Base-by-base conservation (phyloP, 2,113 vertebrate genomes). In the Isichthys henryi region DNA sequence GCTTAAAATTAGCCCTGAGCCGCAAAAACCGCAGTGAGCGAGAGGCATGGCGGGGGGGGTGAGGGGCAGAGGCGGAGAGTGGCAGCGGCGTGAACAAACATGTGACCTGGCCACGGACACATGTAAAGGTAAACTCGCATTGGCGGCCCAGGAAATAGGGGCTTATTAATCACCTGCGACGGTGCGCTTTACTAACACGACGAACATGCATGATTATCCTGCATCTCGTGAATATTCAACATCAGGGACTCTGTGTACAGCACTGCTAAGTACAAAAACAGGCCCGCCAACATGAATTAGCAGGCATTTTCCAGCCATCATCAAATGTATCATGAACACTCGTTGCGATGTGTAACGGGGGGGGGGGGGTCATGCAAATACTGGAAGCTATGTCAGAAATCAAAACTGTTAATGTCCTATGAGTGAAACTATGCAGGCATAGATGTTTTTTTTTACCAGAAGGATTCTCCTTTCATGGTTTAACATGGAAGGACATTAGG, bases 1-100 rank as follows among this genome's bases (percentile, higher is more conserved):
- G 8, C 80, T 90, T 88, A 70, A 90, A 91, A 92, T 83, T 84
- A 89, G 87, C 53, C 87, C 48, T 46, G 52, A 62, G 90, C 46
- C 82, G 53, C 62, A 82, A 53, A 31, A 92, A 82, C 50, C 35
- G 39, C 70, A 50, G 35, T 19, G 31, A 43, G 45, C 11, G 19
- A 27, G 39, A 49, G n/a, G 39, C 35, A 58, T 3, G 35, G 62
- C 17, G 17, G 15, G 11, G n/a, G 46, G 1, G 8, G 87, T 39
- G 39, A 2, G n/a, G 43, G 1, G 39, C 88, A 83, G 88, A 43
- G 86, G 70, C 3, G 31, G 49, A n/a, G 23, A 56, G 31, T 17
- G 50, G 50, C 15, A 39, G 27, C 11, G 3, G 17, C 2, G 23
- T 46, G 43, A 87, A 56, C 50, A 21, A 39, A 39, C 48, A 53